These are phyloP conservation scores for Lasiurus borealis DNA, from an alignment of 2,113 vertebrate species.

Conservation along the genomic window DNA sequence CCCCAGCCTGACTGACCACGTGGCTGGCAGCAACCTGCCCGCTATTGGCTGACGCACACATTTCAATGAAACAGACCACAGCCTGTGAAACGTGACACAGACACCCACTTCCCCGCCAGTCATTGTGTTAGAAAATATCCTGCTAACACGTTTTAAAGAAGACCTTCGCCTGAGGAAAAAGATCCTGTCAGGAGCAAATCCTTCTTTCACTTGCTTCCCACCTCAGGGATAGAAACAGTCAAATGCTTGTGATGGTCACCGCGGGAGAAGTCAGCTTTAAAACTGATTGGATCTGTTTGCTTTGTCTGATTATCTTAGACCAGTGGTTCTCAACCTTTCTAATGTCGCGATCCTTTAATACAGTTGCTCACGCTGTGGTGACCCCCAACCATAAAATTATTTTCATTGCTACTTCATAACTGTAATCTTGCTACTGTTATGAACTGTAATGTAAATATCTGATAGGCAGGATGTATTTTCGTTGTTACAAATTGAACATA, in stretches of 20 bases:
- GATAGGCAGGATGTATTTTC: too few species aligned
- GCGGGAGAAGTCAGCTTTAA: conserved; percentile 73
- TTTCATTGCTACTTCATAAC: too few species aligned
- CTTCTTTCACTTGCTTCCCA: conserved; percentile 67
- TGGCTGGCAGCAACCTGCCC: conserved; percentile 56
- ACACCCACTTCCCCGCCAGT: neutral
- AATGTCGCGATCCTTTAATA: too few species aligned
- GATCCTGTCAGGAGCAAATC: conserved; percentile 65
- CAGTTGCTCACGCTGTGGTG: too few species aligned
- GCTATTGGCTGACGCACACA: conserved; percentile 70
- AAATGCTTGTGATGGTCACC: conserved; percentile 65
- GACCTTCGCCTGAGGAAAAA: conserved; percentile 62
- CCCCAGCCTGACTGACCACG: conserved; percentile 62
- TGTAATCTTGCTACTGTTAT: too few species aligned
- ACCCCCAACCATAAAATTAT: too few species aligned
- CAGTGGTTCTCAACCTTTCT: too few species aligned
- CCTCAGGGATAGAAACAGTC: conserved; percentile 51
- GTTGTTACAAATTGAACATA: too few species aligned
- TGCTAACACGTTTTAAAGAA: conserved; percentile 62
- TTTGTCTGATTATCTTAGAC: conserved; percentile 76
- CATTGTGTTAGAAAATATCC: conserved; percentile 66
- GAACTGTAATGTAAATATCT: too few species aligned
- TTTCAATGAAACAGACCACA: conserved; percentile 66
- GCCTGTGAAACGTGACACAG: conserved; percentile 55
- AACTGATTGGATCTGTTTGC: conserved; percentile 69